Evolutionary conservation across 2,113 vertebrate species (phyloP), one percentile per base, ranked within the genome.

Genomic region (Ictidomys tridecemlineatus): DNA sequence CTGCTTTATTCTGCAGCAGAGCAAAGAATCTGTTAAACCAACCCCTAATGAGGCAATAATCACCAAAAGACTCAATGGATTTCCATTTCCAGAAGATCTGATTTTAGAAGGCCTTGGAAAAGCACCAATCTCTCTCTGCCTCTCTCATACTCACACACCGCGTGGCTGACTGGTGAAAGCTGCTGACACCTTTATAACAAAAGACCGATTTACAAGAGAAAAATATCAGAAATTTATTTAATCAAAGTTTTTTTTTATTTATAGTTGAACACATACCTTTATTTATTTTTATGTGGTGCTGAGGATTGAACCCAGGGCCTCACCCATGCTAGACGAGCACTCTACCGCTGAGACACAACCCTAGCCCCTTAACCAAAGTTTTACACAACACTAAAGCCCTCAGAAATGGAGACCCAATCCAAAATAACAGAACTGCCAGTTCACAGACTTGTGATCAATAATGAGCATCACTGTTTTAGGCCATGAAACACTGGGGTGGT

Each of bases 21-120:
- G 22, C n/a, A 42, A 42, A 51, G 8, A 8, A 58, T 85, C 95
- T 92, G 73, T 85, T 78, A 97, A 91, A 48, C 13, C 48, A 87
- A 32, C 24, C 82, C 18, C 48, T 61, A 65, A 77, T 24, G 28
- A 94, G 76, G 53, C 2, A 20, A 11, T 74, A 51, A 73, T 92
- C 94, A 93, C 24, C 4, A 22, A 37, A 95, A 67, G 45, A 37
- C 30, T 94, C 78, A 45, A 65, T 63, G 32, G 48, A 30, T 58
- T 78, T 90, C 67, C 22, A 30, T 72, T 51, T 45, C 63, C 56
- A 94, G 85, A 76, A 76, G 48, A 34, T 18, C 69, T 61, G 32
- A 85, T 34, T 80, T 82, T 77, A 86, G 72, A 39, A 93, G 32
- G 77, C 11, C 6, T 70, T 63, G 61, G 26, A 82, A 80, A 89